Conservation (phyloP, 2,113 vertebrate genomes). For the Elephantulus edwardii region DNA sequence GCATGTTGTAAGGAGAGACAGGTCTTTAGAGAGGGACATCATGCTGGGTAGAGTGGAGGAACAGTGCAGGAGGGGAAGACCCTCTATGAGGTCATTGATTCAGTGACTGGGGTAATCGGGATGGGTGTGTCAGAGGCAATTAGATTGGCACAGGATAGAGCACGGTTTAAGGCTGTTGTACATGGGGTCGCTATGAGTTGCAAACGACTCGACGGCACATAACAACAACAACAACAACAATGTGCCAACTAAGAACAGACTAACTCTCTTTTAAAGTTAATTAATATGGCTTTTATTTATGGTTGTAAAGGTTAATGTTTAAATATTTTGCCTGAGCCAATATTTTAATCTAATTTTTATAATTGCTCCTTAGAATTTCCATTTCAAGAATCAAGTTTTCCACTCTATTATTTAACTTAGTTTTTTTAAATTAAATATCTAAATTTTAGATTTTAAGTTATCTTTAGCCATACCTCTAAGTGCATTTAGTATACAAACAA, state of each 20-base stretch:
- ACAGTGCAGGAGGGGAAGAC: too few species aligned
- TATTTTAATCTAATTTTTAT: constrained; percentile 32
- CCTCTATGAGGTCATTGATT: too few species aligned
- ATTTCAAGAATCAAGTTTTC: neutral
- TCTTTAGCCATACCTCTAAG: neutral
- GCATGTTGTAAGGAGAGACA: too few species aligned
- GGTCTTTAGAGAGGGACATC: too few species aligned
- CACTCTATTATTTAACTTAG: neutral
- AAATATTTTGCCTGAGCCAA: neutral
- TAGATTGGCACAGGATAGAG: too few species aligned
- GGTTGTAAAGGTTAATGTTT: neutral
- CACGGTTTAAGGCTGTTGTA: too few species aligned
- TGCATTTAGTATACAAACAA: neutral
- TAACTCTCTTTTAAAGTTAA: neutral
- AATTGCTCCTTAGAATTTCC: neutral
- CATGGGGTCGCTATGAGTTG: too few species aligned
- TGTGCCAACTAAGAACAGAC: fast-evolving
- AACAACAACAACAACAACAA: too few species aligned
- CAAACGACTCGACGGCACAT: too few species aligned
- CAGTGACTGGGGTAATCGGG: too few species aligned
- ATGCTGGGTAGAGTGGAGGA: too few species aligned
- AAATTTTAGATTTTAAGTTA: constrained; percentile 36
- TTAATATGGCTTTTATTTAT: neutral
- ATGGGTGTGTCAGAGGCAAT: too few species aligned
- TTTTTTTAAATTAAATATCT: constrained; percentile 36